Conservation (phyloP, 2,888 invertebrate genomes). For the Drosophila recens region DNA sequence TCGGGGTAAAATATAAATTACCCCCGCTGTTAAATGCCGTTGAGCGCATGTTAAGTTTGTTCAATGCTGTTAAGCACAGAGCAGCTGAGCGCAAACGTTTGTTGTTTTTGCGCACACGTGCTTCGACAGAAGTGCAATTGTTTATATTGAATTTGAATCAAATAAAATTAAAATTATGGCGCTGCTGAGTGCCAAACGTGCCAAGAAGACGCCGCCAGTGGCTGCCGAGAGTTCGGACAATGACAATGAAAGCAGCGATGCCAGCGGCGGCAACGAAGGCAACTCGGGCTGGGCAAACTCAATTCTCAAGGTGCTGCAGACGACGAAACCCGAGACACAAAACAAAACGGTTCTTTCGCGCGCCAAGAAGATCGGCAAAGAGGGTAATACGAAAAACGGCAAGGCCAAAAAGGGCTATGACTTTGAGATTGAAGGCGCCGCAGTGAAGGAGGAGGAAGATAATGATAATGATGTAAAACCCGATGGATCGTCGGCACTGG, state of each 20-base stretch:
- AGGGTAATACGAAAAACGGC: conserved; percentile 86
- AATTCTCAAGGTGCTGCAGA: conserved; percentile 91
- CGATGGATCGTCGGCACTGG: conserved; percentile 66
- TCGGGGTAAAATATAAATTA: too few relatives aligned
- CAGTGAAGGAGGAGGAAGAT: conserved; percentile 83
- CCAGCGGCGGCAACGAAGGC: conserved; percentile 67
- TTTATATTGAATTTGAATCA: conserved; percentile 11
- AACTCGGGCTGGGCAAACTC: conserved; percentile 94
- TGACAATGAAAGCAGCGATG: conserved; percentile 35
- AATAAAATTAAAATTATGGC: conserved; percentile 48
- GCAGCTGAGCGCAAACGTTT: background rate
- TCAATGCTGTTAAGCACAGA: too few relatives aligned
- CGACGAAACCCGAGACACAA: conserved; percentile 91
- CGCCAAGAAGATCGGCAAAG: conserved; percentile 89
- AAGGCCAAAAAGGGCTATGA: conserved; percentile 85
- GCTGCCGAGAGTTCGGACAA: conserved; percentile 43
- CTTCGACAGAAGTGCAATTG: conserved; percentile 19
- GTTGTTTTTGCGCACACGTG: conserved; percentile 41
- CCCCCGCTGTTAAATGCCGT: background rate
- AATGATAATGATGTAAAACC: conserved; percentile 85
- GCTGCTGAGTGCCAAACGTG: conserved; percentile 41
- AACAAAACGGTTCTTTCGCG: conserved; percentile 91
- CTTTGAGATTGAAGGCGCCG: conserved; percentile 89
- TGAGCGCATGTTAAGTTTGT: background rate
- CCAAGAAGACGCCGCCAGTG: conserved; percentile 4